Evolutionary conservation across 2,797 vertebrate genomes (phyloP).

Genomic region (Adrianichthys oophorus): DNA sequence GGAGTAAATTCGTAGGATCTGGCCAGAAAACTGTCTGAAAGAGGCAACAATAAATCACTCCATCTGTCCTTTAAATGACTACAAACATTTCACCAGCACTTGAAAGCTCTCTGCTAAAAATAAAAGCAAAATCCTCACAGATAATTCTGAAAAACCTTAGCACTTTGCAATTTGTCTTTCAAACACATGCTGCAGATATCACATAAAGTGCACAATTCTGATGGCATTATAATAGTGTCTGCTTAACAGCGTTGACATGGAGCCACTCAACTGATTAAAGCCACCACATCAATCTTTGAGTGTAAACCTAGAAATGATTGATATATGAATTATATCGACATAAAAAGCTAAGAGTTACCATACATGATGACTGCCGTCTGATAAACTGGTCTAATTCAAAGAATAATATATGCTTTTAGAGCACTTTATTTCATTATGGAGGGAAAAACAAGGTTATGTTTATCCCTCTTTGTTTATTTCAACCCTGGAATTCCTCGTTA

Average conservation of each 20-base stretch:
- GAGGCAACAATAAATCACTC: too few relatives aligned
- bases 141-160: slow-evolving; percentile 4
- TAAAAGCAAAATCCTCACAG: slow-evolving; percentile 1
- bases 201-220: slow-evolving; percentile 20
- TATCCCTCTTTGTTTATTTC: slow-evolving; percentile 1
- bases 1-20: too few relatives aligned
- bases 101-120: not conserved
- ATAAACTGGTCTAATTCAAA: slow-evolving; percentile 39
- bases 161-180: slow-evolving; percentile 2
- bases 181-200: slow-evolving; percentile 9
- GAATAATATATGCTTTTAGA: slow-evolving; percentile 21
- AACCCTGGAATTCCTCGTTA: too few relatives aligned
- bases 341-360: slow-evolving; percentile 37
- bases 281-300: slow-evolving; percentile 57
- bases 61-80: too few relatives aligned
- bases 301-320: slow-evolving; percentile 45
- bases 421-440: slow-evolving; percentile 8
- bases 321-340: slow-evolving; percentile 45
- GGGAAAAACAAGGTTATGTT: not conserved
- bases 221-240: slow-evolving; percentile 58
- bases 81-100: too few relatives aligned
- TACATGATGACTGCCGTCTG: slow-evolving; percentile 22
- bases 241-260: slow-evolving; percentile 35
- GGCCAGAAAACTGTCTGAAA: too few relatives aligned
- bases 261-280: slow-evolving; percentile 65